Evolutionary conservation across 2,888 invertebrate genomes (phyloP).

Genomic region (Luffia ferchaultella): DNA sequence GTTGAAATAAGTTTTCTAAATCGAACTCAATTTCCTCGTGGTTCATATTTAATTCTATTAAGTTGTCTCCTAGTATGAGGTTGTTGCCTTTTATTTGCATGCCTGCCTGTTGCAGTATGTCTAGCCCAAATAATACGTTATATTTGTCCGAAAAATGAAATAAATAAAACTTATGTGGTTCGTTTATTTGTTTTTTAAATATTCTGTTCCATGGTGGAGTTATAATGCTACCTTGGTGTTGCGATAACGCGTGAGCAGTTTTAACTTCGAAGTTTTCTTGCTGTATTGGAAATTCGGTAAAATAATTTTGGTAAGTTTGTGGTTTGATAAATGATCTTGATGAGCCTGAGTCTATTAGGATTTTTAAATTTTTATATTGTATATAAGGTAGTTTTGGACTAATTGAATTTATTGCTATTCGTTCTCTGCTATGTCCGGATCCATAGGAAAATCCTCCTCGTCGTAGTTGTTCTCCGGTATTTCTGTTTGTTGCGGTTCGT

Average conservation of each 20-base stretch:
- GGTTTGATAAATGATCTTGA: neutral
- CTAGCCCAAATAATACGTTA: neutral
- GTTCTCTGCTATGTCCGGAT: neutral
- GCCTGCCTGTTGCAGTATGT: neutral
- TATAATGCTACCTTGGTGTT: neutral
- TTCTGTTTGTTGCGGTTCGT: neutral
- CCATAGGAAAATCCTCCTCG: neutral
- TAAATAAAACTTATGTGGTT: neutral
- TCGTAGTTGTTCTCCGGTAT: neutral
- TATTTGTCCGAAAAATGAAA: constrained; percentile 1
- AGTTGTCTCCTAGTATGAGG: neutral
- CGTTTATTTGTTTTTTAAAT: neutral
- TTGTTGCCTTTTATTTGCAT: neutral
- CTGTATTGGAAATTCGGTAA: neutral
- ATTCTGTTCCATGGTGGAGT: neutral
- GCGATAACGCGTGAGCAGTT: neutral
- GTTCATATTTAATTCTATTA: neutral
- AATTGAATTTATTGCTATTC: neutral
- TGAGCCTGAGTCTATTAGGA: neutral
- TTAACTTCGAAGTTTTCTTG: neutral
- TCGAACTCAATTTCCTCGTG: neutral
- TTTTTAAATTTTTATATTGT: neutral
- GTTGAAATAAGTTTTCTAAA: neutral
- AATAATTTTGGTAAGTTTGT: neutral
- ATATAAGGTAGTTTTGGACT: neutral